Conservation (phyloP, 2,113 vertebrate species). For the Pituophis catenifer region DNA sequence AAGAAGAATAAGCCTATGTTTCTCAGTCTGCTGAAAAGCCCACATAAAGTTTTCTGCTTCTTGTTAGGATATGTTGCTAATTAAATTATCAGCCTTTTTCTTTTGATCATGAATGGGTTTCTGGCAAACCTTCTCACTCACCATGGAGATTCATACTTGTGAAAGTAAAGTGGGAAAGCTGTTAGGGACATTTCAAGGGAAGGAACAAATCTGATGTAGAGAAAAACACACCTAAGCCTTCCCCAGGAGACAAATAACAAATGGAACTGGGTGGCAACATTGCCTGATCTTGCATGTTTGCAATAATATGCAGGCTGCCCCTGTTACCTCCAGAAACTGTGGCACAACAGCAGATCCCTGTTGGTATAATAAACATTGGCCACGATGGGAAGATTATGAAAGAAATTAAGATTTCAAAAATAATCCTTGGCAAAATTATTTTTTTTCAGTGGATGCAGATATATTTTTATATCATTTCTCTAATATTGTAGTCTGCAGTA, state of each 20-base stretch:
- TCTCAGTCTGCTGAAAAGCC: not conserved
- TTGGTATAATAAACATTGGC: not conserved
- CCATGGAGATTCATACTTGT: not conserved
- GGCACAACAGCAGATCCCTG: not conserved
- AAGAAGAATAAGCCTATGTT: slow-evolving; percentile 4
- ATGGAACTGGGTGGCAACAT: not conserved
- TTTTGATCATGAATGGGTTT: not conserved
- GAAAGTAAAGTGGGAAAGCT: not conserved
- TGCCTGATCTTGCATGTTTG: not conserved
- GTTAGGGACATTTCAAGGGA: no score
- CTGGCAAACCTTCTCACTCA: not conserved
- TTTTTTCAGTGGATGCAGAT: not conserved
- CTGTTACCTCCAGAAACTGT: not conserved
- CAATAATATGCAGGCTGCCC: not conserved
- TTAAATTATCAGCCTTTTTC: not conserved
- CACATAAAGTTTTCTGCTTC: not conserved
- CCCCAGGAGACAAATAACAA: not conserved
- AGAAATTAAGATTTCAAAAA: not conserved
- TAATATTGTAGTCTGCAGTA: slow-evolving; percentile 42
- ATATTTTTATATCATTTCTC: not conserved
- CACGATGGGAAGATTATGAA: not conserved
- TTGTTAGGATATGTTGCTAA: not conserved
- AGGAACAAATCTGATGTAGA: not conserved
- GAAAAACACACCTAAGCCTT: not conserved
- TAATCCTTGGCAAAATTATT: not conserved